These are phyloP conservation scores for Clarias magur DNA, from an alignment of 2,113 vertebrate genomes.

Conservation along the genomic window DNA sequence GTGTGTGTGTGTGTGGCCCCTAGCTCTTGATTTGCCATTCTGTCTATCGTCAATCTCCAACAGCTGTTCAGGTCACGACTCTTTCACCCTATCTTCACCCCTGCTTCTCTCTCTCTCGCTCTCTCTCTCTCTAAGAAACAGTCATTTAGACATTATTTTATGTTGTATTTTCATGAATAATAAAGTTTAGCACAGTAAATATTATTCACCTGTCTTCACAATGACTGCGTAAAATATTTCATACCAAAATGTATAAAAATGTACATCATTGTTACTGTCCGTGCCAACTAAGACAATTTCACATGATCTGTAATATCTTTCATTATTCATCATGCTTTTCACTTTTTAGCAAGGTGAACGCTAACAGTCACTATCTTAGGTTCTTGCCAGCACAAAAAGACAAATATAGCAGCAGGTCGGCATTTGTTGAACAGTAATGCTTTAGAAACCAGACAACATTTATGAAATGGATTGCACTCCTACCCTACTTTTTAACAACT, in stretches of 20 bases:
- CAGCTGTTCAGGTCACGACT: slow-evolving; percentile 46
- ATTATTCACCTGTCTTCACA: not conserved
- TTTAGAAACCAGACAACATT: not conserved
- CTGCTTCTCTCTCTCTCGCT: not conserved
- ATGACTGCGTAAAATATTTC: not conserved
- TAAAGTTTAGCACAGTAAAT: not conserved
- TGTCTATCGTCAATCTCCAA: slow-evolving; percentile 20
- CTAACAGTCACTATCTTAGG: not conserved
- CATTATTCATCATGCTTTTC: not conserved
- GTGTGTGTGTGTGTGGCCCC: slow-evolving; percentile 4
- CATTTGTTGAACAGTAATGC: not conserved
- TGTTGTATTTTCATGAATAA: not conserved
- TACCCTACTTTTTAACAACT: not conserved
- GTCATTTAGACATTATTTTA: not conserved
- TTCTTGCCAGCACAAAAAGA: not conserved
- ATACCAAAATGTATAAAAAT: not conserved
- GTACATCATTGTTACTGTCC: not conserved
- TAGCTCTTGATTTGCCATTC: slow-evolving; percentile 22
- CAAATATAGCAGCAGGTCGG: not conserved
- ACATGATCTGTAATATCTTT: not conserved
- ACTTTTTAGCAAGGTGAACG: not conserved
- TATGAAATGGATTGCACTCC: not conserved
- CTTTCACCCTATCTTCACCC: slow-evolving; percentile 5
- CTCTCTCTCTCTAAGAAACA: too few species aligned
- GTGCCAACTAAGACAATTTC: not conserved